Evolutionary conservation across 2,113 vertebrate genomes (phyloP).

Genomic region (Gymnarchus niloticus): DNA sequence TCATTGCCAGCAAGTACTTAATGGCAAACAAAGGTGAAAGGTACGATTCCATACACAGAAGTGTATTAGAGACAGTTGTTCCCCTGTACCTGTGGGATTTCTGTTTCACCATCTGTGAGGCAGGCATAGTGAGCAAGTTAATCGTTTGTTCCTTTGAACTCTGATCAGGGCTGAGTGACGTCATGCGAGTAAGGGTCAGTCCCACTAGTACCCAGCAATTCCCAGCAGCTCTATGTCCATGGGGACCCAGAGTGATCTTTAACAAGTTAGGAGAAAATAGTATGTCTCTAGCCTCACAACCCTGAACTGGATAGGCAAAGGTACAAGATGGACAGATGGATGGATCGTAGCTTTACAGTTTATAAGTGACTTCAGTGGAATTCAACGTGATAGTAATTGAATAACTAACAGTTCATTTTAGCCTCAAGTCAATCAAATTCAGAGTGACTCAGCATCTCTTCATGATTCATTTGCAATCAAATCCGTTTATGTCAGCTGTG

Average conservation of each 20-base stretch:
- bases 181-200: not conserved
- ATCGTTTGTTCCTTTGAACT: not conserved
- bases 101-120: not conserved
- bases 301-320: not conserved
- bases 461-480: slow-evolving; percentile 11
- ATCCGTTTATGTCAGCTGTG: slow-evolving; percentile 13
- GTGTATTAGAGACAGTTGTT: not conserved
- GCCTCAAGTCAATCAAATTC: slow-evolving; percentile 42
- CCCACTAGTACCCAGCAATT: not conserved
- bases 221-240: not conserved
- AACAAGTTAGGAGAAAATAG: not conserved
- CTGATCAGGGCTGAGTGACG: not conserved
- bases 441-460: slow-evolving; percentile 51
- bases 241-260: not conserved
- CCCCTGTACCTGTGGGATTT: not conserved
- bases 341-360: not conserved
- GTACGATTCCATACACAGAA: not conserved
- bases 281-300: not conserved
- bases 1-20: not conserved
- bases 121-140: not conserved
- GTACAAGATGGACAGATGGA: not conserved
- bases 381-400: slow-evolving; percentile 29
- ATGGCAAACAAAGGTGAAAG: not conserved
- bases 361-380: not conserved
- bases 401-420: slow-evolving; percentile 38